Conservation (phyloP, 1,140 invertebrate species). For the Odontomachus brunneus region DNA sequence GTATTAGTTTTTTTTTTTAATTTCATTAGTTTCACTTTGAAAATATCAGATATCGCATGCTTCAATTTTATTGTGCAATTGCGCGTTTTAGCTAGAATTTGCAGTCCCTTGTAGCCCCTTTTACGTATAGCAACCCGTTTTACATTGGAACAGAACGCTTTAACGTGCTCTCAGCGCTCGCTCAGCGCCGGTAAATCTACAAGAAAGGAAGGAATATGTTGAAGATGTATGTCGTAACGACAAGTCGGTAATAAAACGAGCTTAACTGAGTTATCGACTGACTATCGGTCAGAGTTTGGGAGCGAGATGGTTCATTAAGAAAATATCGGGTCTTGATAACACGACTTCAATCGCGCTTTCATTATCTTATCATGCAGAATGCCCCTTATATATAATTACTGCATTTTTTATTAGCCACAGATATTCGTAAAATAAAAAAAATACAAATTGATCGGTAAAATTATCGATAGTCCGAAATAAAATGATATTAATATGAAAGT, state of each 20-base stretch:
- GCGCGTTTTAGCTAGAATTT: not conserved
- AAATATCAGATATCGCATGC: not conserved
- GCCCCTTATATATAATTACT: not conserved
- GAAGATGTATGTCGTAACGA: not conserved
- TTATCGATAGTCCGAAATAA: too few species aligned
- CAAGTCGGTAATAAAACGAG: conserved; percentile 27
- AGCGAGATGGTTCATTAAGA: not conserved
- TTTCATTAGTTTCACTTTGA: not conserved
- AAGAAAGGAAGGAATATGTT: not conserved
- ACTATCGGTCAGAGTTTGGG: not conserved
- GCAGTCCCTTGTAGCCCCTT: not conserved
- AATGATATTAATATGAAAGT: too few species aligned
- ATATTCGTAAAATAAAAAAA: not conserved
- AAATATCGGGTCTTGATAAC: not conserved
- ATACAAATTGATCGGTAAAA: not conserved
- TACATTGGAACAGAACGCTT: conserved; percentile 14
- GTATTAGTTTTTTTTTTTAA: not conserved
- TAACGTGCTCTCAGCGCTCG: not conserved
- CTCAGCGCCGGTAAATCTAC: not conserved
- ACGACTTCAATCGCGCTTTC: not conserved
- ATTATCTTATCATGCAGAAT: not conserved
- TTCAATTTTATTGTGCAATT: not conserved
- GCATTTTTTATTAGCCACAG: not conserved
- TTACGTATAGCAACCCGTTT: conserved; percentile 17
- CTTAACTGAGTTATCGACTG: conserved; percentile 16